A percentile compares a stretch with the other conserved stretches of the same genome.
Evolutionary conservation across 2,888 invertebrate species (phyloP).

Genomic region (Limenitis camilla): DNA sequence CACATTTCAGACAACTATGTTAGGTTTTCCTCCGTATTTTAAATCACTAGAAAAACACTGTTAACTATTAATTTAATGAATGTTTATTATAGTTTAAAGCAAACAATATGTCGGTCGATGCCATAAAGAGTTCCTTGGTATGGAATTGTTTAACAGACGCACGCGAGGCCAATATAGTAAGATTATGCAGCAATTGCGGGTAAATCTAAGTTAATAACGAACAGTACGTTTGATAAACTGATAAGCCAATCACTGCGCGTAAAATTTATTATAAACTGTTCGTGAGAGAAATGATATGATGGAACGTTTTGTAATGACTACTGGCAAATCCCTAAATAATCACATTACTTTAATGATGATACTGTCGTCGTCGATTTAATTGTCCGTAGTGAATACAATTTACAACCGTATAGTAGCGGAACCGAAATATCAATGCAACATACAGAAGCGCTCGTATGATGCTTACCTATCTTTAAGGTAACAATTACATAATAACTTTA

Average conservation of each 20-base stretch:
- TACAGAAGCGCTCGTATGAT: too few relatives aligned
- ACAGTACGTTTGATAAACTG: constrained; percentile 32
- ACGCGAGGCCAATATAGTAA: constrained; percentile 26
- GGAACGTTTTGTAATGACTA: background rate
- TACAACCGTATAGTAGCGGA: too few relatives aligned
- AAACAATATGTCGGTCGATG: background rate
- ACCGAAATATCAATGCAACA: too few relatives aligned
- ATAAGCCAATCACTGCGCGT: constrained; percentile 25
- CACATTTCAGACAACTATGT: constrained; percentile 6
- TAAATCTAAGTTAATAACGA: constrained; percentile 32
- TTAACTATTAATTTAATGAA: background rate
- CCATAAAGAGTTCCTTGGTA: constrained; percentile 6
- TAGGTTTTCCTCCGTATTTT: background rate
- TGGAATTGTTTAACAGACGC: constrained; percentile 6
- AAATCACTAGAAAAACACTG: too few relatives aligned
- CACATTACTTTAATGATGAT: too few relatives aligned
- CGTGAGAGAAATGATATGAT: constrained; percentile 4
- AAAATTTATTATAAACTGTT: constrained; percentile 8
- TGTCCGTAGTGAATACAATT: too few relatives aligned
- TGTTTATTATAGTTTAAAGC: background rate
- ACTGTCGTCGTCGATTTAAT: too few relatives aligned
- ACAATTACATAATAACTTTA: too few relatives aligned
- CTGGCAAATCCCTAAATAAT: background rate
- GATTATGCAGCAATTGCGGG: constrained; percentile 29
- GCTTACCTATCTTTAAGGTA: too few relatives aligned